These are phyloP conservation scores for Numenius phaeopus DNA, from an alignment of 2,797 vertebrate genomes.

Conservation along the genomic window DNA sequence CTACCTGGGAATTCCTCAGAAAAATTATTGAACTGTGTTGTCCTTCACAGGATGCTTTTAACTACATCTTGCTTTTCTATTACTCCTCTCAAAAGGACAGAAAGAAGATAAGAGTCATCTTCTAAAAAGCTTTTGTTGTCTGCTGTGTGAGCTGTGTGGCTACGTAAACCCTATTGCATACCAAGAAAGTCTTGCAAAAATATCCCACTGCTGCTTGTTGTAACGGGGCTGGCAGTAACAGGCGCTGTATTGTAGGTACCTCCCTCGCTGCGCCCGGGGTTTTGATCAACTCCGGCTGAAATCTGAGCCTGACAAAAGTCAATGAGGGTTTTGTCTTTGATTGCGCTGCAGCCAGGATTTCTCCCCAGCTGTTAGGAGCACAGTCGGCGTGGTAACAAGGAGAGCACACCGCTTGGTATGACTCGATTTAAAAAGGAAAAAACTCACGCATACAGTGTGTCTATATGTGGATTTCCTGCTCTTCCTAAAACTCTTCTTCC, in stretches of 20 bases:
- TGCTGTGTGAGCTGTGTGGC: not conserved
- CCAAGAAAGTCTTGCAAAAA: not conserved
- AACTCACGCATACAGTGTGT: fast-evolving
- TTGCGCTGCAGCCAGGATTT: not conserved
- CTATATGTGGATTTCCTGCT: not conserved
- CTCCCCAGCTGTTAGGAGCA: constrained; percentile 28
- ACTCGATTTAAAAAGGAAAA: not conserved
- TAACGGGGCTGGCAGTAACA: not conserved
- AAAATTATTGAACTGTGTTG: not conserved
- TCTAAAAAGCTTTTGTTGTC: not conserved
- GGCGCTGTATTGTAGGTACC: not conserved
- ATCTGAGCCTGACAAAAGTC: constrained; percentile 40
- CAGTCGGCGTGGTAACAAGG: not conserved
- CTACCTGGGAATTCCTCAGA: not conserved
- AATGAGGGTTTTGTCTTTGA: constrained; percentile 47
- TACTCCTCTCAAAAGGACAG: not conserved
- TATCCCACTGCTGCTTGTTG: not conserved
- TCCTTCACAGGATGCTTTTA: not conserved
- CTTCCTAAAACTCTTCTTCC: not conserved
- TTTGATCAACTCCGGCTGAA: not conserved
- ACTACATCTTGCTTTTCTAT: not conserved
- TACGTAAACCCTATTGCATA: not conserved
- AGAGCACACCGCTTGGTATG: fast-evolving
- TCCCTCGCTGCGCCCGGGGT: not conserved
- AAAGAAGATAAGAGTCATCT: not conserved